Evolutionary conservation across 2,888 invertebrate genomes (phyloP).

Genomic region (Polyommatus iphigenia): DNA sequence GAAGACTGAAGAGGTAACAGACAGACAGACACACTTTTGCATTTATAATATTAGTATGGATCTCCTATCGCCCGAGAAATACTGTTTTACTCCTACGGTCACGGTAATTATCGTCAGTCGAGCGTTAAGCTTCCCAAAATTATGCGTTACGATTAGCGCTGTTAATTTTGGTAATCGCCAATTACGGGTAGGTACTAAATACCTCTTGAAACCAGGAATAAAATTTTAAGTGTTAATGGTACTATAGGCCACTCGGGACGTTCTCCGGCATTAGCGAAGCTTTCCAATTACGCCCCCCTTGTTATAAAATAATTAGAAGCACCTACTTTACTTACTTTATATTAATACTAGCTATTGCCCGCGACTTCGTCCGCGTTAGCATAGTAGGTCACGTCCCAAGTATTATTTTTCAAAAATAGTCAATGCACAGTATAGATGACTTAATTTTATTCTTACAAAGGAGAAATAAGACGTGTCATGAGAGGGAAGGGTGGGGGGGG

Average conservation of each 20-base stretch:
- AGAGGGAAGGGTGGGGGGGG: too few species aligned
- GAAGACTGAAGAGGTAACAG: too few species aligned
- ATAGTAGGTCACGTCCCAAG: too few species aligned
- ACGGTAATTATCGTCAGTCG: slow-evolving; percentile 10
- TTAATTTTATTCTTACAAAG: too few species aligned
- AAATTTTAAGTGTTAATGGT: slow-evolving; percentile 29
- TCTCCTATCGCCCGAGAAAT: not conserved
- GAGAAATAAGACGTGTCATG: too few species aligned
- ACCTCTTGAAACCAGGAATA: slow-evolving; percentile 25
- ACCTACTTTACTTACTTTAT: not conserved
- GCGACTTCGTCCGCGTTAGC: too few species aligned
- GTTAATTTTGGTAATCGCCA: slow-evolving; percentile 39
- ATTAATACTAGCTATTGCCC: too few species aligned
- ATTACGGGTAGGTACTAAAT: slow-evolving; percentile 45
- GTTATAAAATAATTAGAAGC: not conserved
- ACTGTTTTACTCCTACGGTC: not conserved
- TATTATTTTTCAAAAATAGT: too few species aligned
- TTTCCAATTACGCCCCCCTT: not conserved
- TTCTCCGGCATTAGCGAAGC: not conserved
- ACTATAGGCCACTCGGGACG: slow-evolving; percentile 20
- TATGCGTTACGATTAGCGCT: slow-evolving; percentile 30
- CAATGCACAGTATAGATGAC: too few species aligned
- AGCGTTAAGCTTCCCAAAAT: slow-evolving; percentile 8
- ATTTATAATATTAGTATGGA: too few species aligned
- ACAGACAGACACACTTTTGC: too few species aligned